phyloP scores from a whole-genome alignment of 2,797 vertebrate genomes.

The Acanthornis magna region DNA sequence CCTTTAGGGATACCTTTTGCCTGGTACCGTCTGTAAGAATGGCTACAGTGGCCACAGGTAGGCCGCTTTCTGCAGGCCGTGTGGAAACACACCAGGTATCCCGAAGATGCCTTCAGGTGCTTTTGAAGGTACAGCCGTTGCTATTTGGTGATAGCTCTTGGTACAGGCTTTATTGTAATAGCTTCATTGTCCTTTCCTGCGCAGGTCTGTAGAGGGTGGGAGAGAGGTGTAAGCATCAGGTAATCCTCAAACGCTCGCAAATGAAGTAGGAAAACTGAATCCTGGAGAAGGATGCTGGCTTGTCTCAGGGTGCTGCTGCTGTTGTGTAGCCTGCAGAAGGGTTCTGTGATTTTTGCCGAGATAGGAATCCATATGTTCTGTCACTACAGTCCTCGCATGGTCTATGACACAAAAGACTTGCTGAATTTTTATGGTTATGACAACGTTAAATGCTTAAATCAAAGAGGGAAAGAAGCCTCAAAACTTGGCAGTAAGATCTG shows the following conservation, averaged over 20 bases:
- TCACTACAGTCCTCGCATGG: neutral
- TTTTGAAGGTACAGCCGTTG: neutral
- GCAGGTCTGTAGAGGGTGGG: neutral
- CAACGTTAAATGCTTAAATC: neutral
- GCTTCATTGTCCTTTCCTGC: neutral
- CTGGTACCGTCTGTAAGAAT: neutral
- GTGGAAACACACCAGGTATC: neutral
- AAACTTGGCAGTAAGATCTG: neutral
- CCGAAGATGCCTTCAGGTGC: neutral
- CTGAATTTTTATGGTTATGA: neutral
- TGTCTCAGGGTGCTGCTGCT: neutral
- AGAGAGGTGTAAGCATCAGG: neutral
- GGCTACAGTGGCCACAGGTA: neutral
- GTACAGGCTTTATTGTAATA: neutral
- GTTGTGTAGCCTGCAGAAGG: neutral
- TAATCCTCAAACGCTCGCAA: neutral
- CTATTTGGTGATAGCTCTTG: neutral
- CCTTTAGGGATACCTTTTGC: neutral
- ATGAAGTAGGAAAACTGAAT: neutral
- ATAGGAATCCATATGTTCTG: neutral
- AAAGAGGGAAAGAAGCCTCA: neutral
- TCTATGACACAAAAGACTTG: neutral
- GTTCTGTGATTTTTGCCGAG: neutral
- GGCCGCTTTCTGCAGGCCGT: neutral
- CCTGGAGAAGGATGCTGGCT: neutral